phyloP scores from a whole-genome alignment of 1,140 invertebrate genomes.

The Whitmania pigra region DNA sequence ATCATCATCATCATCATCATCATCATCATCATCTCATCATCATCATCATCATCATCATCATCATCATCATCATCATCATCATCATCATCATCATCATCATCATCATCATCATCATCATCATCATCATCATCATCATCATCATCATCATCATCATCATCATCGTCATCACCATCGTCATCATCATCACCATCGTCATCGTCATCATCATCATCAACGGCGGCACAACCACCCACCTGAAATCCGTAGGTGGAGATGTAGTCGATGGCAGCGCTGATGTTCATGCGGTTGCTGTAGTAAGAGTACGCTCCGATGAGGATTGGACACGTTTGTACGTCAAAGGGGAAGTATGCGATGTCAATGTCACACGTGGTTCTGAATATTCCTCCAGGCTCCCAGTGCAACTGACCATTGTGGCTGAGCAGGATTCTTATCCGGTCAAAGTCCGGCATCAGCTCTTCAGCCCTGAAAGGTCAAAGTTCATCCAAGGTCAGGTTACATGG shows the following conservation, averaged over 20 bases:
- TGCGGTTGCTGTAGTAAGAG: conserved; percentile 19
- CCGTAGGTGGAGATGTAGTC: conserved; percentile 19
- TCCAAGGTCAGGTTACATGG: too few relatives aligned
- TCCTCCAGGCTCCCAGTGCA: conserved; percentile 18
- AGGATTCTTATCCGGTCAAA: conserved; percentile 19
- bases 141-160: too few relatives aligned
- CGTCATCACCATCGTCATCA: neutral
- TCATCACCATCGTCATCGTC: neutral
- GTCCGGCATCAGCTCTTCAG: conserved; percentile 16
- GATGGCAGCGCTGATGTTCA: conserved; percentile 22
- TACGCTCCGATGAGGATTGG: conserved; percentile 50
- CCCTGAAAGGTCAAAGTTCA: conserved; percentile 1
- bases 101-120: too few relatives aligned
- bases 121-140: too few relatives aligned
- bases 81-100: neutral
- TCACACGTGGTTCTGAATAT: conserved; percentile 48
- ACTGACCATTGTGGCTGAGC: conserved; percentile 35
- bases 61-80: neutral
- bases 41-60: neutral
- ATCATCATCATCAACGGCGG: neutral
- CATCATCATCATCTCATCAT: neutral
- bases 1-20: too few relatives aligned
- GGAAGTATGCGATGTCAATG: conserved; percentile 97
- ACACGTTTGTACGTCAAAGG: conserved; percentile 90
- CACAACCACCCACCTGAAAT: conserved; percentile 7